Evolutionary conservation across 1,140 invertebrate genomes (phyloP).

Genomic region (Aradophagus sp.): DNA sequence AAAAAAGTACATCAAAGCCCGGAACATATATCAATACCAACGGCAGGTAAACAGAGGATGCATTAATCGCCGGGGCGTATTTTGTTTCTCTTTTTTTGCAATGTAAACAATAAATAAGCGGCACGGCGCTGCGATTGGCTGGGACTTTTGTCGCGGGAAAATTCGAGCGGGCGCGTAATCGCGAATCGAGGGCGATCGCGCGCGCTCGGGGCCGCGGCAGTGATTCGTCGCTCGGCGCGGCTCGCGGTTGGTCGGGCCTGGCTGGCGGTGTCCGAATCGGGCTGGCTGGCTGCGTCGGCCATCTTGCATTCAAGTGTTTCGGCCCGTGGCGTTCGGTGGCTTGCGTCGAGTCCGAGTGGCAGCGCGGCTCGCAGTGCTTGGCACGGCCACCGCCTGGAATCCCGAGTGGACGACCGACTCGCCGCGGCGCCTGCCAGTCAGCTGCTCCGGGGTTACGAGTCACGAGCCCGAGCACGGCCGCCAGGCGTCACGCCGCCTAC

Average conservation of each 20-base stretch:
- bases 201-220: not conserved
- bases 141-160: no score
- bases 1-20: no score
- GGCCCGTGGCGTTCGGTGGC: constrained; percentile 48
- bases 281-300: constrained; percentile 40
- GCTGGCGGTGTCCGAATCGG: constrained; percentile 8
- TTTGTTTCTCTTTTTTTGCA: no score
- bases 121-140: no score
- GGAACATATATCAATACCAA: no score
- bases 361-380: constrained; percentile 9
- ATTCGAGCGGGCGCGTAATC: no score
- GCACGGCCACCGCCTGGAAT: constrained; percentile 13
- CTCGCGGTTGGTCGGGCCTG: constrained; percentile 10
- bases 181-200: no score
- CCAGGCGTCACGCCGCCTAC: constrained; percentile 58
- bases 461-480: constrained; percentile 59
- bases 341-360: constrained; percentile 13
- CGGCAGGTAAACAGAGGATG: no score
- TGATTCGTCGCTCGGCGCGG: no score
- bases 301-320: constrained; percentile 58
- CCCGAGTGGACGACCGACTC: constrained; percentile 21
- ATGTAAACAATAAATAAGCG: no score
- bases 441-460: constrained; percentile 11
- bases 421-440: constrained; percentile 18
- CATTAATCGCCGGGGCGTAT: no score